Percentiles rank a stretch among this genome's conserved stretches.
Conservation (phyloP, 23 tunicate genomes). For the Diplosoma virens region DNA sequence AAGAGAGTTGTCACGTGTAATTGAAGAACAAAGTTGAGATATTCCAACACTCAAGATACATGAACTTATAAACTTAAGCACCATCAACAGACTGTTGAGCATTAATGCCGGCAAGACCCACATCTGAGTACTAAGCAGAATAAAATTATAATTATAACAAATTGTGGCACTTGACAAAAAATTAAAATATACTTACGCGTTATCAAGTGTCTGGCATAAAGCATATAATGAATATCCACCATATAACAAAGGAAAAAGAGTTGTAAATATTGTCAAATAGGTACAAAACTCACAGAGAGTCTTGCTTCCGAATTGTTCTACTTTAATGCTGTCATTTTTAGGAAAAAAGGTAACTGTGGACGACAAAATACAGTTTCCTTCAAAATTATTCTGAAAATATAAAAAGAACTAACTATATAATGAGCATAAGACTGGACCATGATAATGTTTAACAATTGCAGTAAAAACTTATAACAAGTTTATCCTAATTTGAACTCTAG, state of each 20-base stretch:
- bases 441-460: too few species aligned
- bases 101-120: slow-evolving; percentile 94
- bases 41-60: slow-evolving; percentile 69
- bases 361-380: slow-evolving; percentile 61
- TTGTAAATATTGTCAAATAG: slow-evolving; percentile 70
- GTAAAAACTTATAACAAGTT: too few species aligned
- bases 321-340: slow-evolving; percentile 29
- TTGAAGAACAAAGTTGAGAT: slow-evolving; percentile 59
- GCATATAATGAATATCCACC: slow-evolving; percentile 83
- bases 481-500: too few species aligned
- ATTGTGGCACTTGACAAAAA: neutral
- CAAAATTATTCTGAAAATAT: slow-evolving; percentile 63
- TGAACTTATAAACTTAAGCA: slow-evolving; percentile 72
- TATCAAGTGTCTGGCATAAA: slow-evolving; percentile 64
- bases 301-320: slow-evolving; percentile 41
- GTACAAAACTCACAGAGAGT: slow-evolving; percentile 78
- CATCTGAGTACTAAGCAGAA: slow-evolving; percentile 55
- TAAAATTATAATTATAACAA: neutral
- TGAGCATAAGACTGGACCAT: too few species aligned
- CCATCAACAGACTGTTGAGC: slow-evolving; percentile 52
- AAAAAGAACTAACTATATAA: too few species aligned
- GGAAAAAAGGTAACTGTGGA: slow-evolving; percentile 25
- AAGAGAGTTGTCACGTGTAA: slow-evolving; percentile 3
- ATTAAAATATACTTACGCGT: slow-evolving; percentile 57
- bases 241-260: slow-evolving; percentile 50